These are phyloP conservation scores for Gila orcuttii DNA, from an alignment of 2,113 vertebrate species.

Conservation along the genomic window DNA sequence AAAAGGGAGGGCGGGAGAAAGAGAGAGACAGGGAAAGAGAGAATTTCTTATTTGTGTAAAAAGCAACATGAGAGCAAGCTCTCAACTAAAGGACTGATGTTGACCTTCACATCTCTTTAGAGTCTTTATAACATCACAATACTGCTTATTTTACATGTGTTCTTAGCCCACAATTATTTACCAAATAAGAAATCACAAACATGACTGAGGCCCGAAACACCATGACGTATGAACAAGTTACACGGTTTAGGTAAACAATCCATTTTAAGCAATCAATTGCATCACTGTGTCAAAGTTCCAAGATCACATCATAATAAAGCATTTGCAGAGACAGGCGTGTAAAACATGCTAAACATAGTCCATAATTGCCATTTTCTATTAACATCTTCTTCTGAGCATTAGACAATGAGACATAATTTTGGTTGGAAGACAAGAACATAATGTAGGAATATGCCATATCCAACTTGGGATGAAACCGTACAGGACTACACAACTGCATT, in stretches of 20 bases:
- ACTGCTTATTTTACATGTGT: background rate
- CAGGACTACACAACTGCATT: background rate
- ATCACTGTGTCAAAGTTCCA: background rate
- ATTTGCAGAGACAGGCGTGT: background rate
- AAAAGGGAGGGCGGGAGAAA: constrained; percentile 67
- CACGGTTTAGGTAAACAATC: background rate
- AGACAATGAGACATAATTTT: background rate
- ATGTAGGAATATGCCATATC: background rate
- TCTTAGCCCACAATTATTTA: background rate
- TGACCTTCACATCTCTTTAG: constrained; percentile 57
- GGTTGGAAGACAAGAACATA: background rate
- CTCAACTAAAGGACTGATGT: constrained; percentile 67
- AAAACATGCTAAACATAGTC: background rate
- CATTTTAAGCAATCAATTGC: background rate
- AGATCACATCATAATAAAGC: background rate
- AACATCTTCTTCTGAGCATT: background rate
- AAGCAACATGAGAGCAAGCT: constrained; percentile 75
- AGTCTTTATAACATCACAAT: background rate
- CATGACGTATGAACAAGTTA: background rate
- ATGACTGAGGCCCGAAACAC: background rate
- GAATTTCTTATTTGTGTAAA: constrained; percentile 80
- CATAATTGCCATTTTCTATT: background rate
- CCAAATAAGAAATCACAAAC: too few species aligned
- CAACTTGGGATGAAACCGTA: background rate
- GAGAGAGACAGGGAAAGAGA: constrained; percentile 60